Base-by-base conservation (phyloP, 2,113 vertebrate species). In the Herpailurus yagouaroundi region DNA sequence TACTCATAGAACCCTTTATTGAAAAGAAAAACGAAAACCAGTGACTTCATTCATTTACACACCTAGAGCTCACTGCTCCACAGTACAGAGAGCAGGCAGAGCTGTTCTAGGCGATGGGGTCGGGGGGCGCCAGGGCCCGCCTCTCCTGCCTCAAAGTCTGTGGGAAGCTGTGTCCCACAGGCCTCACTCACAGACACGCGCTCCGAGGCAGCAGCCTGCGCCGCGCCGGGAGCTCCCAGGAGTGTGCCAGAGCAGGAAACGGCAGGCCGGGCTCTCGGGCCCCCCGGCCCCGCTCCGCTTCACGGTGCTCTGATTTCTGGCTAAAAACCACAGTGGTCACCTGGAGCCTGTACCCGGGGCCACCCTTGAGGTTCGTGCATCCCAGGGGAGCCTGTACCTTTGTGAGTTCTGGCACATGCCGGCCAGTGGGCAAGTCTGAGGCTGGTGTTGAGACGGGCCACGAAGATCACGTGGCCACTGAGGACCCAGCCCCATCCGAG, bases 161-260 rank as follows among this genome's bases (percentile, higher is more conserved):
- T 16, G 50, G 57, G 25, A 38, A 12, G 19, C 57, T 4, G 2
- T 11, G 79, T 13, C 19, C 52, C 33, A 4, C 36, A 18, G 45
- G 4, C 38, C 25, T 33, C 0, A 0, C 41, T 57, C 36, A 25
- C 5, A 9, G 15, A 27, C 7, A 0, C 33, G 8, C 7, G 3
- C 81, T 18, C 29, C 14, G 23, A 68, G 38, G 16, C 21, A 8
- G 2, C 13, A n/a, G 52, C 31, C 27, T 25, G 15, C 18, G 21
- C 36, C 45, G 1, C 21, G 3, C 15, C 23, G 0, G 80, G 21
- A 71, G 41, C 16, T 15, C 52, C 23, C 1, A 14, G 45, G 50
- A 13, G 23, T 3, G 1, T 25, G 18, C 25, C 4, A 1, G 2
- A 1, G 36, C 33, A 25, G 25, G 19, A 60, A 18, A 4, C 36